phyloP scores from a whole-genome alignment of 2,113 vertebrate species.

The Tylochromis polylepis region DNA sequence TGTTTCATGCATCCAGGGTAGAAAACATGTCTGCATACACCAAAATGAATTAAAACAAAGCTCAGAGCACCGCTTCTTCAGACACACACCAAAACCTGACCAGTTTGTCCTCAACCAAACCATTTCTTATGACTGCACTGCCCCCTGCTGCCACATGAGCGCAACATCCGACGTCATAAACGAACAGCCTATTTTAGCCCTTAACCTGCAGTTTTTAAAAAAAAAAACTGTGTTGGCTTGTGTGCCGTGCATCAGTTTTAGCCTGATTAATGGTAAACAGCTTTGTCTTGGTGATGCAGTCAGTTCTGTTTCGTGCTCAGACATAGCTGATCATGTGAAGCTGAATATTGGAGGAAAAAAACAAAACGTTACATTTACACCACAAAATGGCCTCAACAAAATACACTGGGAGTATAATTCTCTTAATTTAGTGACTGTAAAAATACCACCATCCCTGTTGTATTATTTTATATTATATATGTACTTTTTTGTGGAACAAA shows the following conservation, averaged over 20 bases:
- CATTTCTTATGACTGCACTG: background rate
- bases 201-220: background rate
- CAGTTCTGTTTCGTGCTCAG: background rate
- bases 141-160: conserved; percentile 31
- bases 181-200: background rate
- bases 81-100: background rate
- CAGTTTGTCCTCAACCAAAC: background rate
- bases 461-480: no score
- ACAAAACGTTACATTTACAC: background rate
- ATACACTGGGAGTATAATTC: background rate
- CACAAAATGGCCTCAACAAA: background rate
- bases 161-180: background rate
- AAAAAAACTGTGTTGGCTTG: background rate
- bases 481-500: background rate
- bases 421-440: background rate
- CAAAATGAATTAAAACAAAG: background rate
- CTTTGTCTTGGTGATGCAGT: background rate
- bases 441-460: background rate
- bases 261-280: background rate
- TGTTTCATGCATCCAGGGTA: background rate
- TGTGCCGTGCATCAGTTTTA: background rate
- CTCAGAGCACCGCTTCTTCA: background rate
- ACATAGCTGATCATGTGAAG: background rate
- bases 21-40: background rate
- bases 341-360: background rate